Evolutionary conservation across 1,140 invertebrate genomes (phyloP), one percentile per base, ranked within the genome.

Genomic region (Drosophila arawakana): DNA sequence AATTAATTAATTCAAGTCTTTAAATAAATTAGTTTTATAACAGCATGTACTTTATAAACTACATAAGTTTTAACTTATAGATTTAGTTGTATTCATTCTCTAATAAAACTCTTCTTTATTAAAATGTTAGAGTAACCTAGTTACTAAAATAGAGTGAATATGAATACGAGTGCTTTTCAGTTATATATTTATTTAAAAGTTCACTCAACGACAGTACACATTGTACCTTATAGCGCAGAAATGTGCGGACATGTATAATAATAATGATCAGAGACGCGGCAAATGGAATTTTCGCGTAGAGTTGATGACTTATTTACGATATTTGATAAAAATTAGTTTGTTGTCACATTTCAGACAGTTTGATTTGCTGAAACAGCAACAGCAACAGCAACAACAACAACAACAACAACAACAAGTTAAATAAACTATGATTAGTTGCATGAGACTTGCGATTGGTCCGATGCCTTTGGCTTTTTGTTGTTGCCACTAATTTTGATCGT

Each of bases 361-460:
- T 60, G 47, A 73, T 52, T 67, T 37, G 66, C 46, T 44, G 59
- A 43, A 39, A 39, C 57, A 61, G 62, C 54, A 67, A 52, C 59
- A 70, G 39, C 60, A 62, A 59, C 49, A 61, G 46, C 41, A 63
- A 30, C 44, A 57, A 35, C 18, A 37, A 39, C 52, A 78, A 66
- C 49, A 61, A 50, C 41, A 63, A 30, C 44, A 57, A 35, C 18
- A 37, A 39, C 52, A 78, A 66, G 79, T 63, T 68, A 78, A 78
- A 83, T 88, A 83, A 86, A 89, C 77, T 73, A 46, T 89, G 80
- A 89, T 88, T 83, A 80, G 84, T 80, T 82, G 73, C 73, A 84
- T 59, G 59, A 47, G 68, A 71, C 30, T 70, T 75, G 57, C 50
- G 34, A 59, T 65, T 76, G 59, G 68, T 63, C 44, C 37, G 47